Conservation (phyloP, 2,888 invertebrate species). For the Acanthopleura granulata region DNA sequence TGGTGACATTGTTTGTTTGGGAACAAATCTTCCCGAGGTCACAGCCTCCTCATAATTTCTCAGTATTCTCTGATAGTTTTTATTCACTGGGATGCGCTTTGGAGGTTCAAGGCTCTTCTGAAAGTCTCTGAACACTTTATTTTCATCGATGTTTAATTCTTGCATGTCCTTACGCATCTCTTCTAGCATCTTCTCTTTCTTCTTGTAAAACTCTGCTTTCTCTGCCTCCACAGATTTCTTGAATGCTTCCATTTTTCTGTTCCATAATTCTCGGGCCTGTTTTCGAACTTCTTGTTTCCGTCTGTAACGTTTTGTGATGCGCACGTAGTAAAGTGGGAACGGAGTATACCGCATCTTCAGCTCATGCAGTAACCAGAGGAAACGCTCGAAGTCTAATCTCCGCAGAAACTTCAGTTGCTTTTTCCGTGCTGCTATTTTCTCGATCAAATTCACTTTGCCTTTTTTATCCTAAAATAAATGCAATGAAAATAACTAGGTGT, state of each 20-base stretch:
- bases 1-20: not conserved
- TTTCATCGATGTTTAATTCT: not conserved
- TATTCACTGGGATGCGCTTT: not conserved
- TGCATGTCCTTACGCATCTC: not conserved
- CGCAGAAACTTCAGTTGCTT: slow-evolving; percentile 2
- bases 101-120: slow-evolving; percentile 1
- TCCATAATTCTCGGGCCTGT: not conserved
- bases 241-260: not conserved
- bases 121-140: slow-evolving; percentile 7
- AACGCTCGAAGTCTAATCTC: not conserved
- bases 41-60: slow-evolving; percentile 8
- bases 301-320: not conserved
- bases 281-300: not conserved
- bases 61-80: not conserved
- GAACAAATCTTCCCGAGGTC: not conserved
- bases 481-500: not conserved
- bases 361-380: not conserved
- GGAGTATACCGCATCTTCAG: not conserved
- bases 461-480: slow-evolving; percentile 1
- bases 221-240: not conserved
- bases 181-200: not conserved
- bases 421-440: not conserved
- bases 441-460: not conserved
- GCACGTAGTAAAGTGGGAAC: not conserved
- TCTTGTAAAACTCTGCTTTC: not conserved